phyloP scores from a whole-genome alignment of 2,888 invertebrate genomes.

The Hoplodrina ambigua region DNA sequence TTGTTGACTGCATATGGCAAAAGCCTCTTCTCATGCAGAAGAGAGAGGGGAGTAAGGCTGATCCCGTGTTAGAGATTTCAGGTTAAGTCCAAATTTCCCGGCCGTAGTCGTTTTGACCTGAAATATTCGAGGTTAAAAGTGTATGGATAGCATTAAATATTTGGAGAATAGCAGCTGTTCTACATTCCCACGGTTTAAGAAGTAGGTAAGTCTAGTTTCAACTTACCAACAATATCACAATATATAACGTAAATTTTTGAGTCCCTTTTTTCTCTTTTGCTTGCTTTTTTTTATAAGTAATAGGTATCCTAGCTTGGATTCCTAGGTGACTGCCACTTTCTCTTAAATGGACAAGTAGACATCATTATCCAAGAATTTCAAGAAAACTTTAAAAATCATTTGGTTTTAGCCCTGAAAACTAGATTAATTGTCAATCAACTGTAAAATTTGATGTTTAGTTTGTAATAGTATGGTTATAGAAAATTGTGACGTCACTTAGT shows the following conservation, averaged over 20 bases:
- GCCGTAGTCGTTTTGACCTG: background rate
- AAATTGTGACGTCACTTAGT: no score
- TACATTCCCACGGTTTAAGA: constrained; percentile 19
- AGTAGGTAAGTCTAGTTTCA: constrained; percentile 8
- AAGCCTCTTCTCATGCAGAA: background rate
- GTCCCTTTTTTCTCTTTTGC: background rate
- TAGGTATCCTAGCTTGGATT: background rate
- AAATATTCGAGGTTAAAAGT: constrained; percentile 3
- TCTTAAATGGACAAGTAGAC: no score
- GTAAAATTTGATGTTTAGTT: no score
- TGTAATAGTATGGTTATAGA: no score
- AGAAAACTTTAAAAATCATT: no score
- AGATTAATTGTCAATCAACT: no score
- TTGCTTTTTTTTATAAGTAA: no score
- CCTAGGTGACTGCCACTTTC: background rate
- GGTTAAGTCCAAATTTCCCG: background rate
- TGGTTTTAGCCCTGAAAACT: no score
- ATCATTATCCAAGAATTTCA: no score
- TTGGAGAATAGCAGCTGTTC: constrained; percentile 37
- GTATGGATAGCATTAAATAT: constrained; percentile 17
- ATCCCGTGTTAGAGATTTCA: background rate
- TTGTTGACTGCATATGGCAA: no score
- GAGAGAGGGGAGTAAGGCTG: no score
- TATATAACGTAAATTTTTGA: background rate
- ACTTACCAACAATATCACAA: background rate